A percentile compares a stretch with the other conserved stretches of the same genome.
Conservation (phyloP, 2,113 vertebrate genomes). For the Aspiorhynchus laticeps region DNA sequence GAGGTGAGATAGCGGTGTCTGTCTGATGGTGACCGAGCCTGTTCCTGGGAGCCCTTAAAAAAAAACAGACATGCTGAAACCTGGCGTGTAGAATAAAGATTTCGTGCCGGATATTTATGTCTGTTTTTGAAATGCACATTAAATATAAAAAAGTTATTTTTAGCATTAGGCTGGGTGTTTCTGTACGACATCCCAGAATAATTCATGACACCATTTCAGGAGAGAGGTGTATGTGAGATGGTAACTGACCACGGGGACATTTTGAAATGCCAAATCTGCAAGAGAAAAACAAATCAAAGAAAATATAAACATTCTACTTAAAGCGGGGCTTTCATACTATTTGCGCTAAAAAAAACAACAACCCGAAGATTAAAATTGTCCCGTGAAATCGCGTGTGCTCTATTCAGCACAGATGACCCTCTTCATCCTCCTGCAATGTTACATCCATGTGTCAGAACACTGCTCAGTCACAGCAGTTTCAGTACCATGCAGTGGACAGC, state of each 20-base stretch:
- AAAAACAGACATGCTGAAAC: background rate
- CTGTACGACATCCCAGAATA: conserved; percentile 4
- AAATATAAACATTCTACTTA: background rate
- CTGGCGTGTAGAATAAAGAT: background rate
- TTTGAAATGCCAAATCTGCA: conserved; percentile 10
- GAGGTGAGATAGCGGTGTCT: conserved; percentile 48
- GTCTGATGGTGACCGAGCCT: conserved; percentile 19
- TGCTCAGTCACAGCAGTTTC: conserved; percentile 9
- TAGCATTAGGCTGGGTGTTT: background rate
- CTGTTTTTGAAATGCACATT: background rate
- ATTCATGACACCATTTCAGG: conserved; percentile 37
- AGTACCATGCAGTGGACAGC: conserved; percentile 49
- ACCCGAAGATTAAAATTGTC: background rate
- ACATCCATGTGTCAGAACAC: conserved; percentile 6
- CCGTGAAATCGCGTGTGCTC: background rate
- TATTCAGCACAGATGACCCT: background rate
- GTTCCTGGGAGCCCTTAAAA: background rate
- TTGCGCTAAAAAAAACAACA: background rate
- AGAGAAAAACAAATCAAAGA: background rate
- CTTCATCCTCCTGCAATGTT: background rate
- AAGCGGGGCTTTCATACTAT: background rate
- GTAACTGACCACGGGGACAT: conserved; percentile 41
- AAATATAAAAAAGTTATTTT: background rate
- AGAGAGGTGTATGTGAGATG: conserved; percentile 6
- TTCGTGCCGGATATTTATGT: background rate